These are phyloP conservation scores for Bothrops jararaca DNA, from an alignment of 2,113 vertebrate species.

Conservation along the genomic window DNA sequence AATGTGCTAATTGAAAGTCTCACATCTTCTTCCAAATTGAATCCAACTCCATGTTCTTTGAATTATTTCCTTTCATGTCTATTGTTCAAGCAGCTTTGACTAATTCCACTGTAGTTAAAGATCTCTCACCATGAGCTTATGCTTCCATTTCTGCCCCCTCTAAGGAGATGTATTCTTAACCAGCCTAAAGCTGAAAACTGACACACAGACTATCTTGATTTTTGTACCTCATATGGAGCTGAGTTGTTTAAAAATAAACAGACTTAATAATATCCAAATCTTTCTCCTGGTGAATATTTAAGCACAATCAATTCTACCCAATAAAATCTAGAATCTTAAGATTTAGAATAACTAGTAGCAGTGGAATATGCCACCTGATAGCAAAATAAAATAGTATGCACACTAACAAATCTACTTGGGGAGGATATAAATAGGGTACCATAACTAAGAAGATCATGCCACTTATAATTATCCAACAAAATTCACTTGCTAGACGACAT, in stretches of 20 bases:
- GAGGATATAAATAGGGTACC: neutral
- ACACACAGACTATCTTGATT: neutral
- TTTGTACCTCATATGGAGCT: neutral
- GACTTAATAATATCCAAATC: neutral
- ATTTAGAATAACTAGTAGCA: neutral
- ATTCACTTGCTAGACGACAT: neutral
- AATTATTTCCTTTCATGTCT: slow-evolving; percentile 31
- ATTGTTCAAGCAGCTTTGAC: slow-evolving; percentile 30
- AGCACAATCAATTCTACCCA: neutral
- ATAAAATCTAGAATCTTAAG: neutral
- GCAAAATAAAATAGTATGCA: neutral
- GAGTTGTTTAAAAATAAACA: neutral
- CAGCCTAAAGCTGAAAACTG: neutral
- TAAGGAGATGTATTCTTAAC: neutral
- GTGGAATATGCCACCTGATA: neutral
- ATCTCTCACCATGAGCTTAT: slow-evolving; percentile 4
- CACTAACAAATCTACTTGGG: neutral
- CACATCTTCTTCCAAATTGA: slow-evolving; percentile 54
- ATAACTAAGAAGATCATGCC: neutral
- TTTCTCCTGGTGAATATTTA: neutral
- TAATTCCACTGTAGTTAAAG: slow-evolving; percentile 33
- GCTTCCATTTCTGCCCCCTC: neutral
- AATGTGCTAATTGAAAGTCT: slow-evolving; percentile 67
- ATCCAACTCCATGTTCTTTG: slow-evolving; percentile 33
- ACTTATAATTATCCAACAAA: neutral